phyloP scores from a whole-genome alignment of 2,888 invertebrate genomes.

The Microchrysa polita region DNA sequence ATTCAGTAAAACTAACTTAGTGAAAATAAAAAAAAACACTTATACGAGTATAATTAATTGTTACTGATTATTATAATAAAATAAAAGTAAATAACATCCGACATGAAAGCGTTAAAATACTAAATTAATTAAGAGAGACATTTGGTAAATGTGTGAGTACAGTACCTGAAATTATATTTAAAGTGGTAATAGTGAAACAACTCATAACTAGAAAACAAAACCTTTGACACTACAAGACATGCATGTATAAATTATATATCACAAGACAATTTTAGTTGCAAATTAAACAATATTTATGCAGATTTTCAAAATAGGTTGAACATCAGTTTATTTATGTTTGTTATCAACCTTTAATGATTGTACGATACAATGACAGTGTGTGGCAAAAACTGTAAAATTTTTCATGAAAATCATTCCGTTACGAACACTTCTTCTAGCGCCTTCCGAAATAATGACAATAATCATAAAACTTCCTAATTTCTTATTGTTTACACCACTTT shows the following conservation, averaged over 20 bases:
- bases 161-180: conserved; percentile 38
- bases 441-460: conserved; percentile 12
- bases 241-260: no score
- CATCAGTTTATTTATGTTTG: no score
- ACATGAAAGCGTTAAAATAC: conserved; percentile 34
- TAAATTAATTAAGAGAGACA: conserved; percentile 37
- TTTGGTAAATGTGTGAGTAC: conserved; percentile 38
- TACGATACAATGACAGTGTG: no score
- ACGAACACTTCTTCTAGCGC: no score
- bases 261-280: no score
- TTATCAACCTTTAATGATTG: no score
- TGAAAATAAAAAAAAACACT: background rate
- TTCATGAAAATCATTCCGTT: no score
- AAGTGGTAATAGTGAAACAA: conserved; percentile 32
- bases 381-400: no score
- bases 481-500: conserved; percentile 21
- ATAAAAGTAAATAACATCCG: conserved; percentile 16
- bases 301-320: no score
- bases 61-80: conserved; percentile 13
- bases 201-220: background rate
- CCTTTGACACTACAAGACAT: no score
- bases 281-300: no score
- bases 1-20: background rate
- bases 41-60: background rate
- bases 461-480: background rate